phyloP scores from a whole-genome alignment of 1,140 invertebrate genomes.

The Sycobia sp. region DNA sequence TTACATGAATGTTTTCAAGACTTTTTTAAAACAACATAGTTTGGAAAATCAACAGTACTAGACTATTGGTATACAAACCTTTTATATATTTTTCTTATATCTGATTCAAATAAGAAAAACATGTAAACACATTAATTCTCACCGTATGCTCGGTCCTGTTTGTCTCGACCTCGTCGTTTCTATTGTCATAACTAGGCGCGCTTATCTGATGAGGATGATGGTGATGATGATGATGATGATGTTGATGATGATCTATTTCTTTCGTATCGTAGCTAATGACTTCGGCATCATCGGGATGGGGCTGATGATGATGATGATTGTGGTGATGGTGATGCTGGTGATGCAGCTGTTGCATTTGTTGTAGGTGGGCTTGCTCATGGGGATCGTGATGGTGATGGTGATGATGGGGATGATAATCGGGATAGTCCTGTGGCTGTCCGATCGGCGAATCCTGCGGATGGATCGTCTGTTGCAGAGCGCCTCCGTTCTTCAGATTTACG shows the following conservation, averaged over 20 bases:
- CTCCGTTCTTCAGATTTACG: slow-evolving; percentile 8
- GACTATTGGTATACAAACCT: no score
- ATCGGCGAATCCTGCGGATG: slow-evolving; percentile 31
- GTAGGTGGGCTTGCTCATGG: slow-evolving; percentile 33
- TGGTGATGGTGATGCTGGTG: slow-evolving; percentile 38
- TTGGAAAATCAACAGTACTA: no score
- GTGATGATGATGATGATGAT: slow-evolving; percentile 16
- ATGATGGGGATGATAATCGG: slow-evolving; percentile 41
- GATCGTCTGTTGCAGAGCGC: slow-evolving; percentile 36
- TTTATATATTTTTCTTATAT: no score
- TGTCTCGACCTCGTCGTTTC: slow-evolving; percentile 10
- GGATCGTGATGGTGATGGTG: slow-evolving; percentile 23
- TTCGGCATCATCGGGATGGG: neutral
- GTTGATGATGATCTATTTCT: slow-evolving; percentile 11
- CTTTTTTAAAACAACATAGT: no score
- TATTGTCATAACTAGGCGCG: slow-evolving; percentile 1
- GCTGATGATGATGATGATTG: neutral
- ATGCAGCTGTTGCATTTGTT: slow-evolving; percentile 38
- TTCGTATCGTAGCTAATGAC: slow-evolving; percentile 13
- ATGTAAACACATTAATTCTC: no score
- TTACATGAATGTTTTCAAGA: no score
- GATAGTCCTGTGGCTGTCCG: slow-evolving; percentile 26
- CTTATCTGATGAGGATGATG: slow-evolving; percentile 16
- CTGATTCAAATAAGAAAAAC: no score
- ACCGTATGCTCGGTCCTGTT: slow-evolving; percentile 22